Evolutionary conservation across 2,888 invertebrate species (phyloP), one percentile per base, ranked within the genome.

Genomic region (Cremastobaeus sp.): DNA sequence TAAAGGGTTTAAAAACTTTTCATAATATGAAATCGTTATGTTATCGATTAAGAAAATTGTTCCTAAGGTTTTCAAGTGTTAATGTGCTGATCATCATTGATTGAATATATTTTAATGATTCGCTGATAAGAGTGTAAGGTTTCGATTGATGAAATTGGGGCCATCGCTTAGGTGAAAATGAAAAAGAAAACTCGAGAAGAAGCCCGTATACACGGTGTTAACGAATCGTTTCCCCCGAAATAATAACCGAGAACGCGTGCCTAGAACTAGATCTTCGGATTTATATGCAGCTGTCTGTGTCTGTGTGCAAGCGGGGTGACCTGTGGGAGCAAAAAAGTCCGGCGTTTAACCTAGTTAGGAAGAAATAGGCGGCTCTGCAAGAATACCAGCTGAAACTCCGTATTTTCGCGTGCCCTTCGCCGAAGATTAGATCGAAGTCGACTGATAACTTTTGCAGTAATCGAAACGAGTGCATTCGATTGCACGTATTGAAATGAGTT

Each of bases 181-280:
- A 30, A 70, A 70, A 65, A 65, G 55, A 70, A 47, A 35, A 60
- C 45, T 20, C 39, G 48, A 71, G 50, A 50, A 39, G 62, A 55
- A 64, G 70, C 37, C 45, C 30, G 45, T 41, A 57, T 64, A 64
- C 64, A 71, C 55, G 71, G 59, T 59, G 71, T 71, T 71, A 71
- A 71, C 71, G 71, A 71, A 71, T 71, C 71, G 71, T 59, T 71
- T 71, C 65, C 71, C 65, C 59, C 59, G 65, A 71, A 71, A 71
- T 71, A 71, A 65, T 71, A 71, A 65, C 64, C 57, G 45, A 48
- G 64, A 65, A 71, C 71, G 65, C 71, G 71, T 71, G 71, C 71
- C 64, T 64, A n/a, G n/a, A n/a, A n/a, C n/a, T n/a, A n/a, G n/a
- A n/a, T n/a, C n/a, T n/a, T n/a, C n/a, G 59, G 65, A 71, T 71